Conservation (phyloP, 1,140 invertebrate genomes). For the Hydropsyche tenuis region DNA sequence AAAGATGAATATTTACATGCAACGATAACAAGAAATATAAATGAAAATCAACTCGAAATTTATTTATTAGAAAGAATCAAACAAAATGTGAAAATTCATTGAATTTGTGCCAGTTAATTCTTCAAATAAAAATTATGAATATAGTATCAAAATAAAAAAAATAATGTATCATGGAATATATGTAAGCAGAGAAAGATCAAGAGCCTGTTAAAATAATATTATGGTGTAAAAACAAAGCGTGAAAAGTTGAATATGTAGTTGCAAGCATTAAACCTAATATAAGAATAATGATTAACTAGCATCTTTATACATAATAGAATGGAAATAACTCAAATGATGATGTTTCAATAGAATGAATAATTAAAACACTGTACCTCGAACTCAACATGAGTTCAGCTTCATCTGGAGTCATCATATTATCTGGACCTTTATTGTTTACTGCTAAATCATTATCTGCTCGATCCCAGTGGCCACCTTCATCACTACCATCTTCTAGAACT, state of each 20-base stretch:
- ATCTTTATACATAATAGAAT: background rate
- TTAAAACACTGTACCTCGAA: slow-evolving; percentile 66
- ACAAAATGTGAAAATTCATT: background rate
- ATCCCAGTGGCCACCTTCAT: slow-evolving; percentile 51
- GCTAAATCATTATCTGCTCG: slow-evolving; percentile 46
- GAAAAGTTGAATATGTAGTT: background rate
- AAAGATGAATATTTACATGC: slow-evolving; percentile 49
- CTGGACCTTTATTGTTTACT: slow-evolving; percentile 59
- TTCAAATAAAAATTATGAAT: too few relatives aligned
- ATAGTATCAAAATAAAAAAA: too few relatives aligned
- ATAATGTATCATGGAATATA: too few relatives aligned
- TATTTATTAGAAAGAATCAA: too few relatives aligned
- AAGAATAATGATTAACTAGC: background rate
- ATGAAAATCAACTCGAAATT: too few relatives aligned
- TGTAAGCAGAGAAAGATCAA: background rate
- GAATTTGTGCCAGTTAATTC: too few relatives aligned
- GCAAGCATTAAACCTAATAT: background rate
- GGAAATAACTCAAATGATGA: background rate
- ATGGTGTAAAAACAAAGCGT: background rate
- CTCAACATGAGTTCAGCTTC: slow-evolving; percentile 84
- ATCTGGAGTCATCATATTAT: slow-evolving; percentile 84
- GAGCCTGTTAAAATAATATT: background rate
- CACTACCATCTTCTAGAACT: slow-evolving; percentile 44
- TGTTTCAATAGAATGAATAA: too few relatives aligned
- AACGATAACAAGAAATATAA: slow-evolving; percentile 46